These are phyloP conservation scores for Calycopis cecrops DNA, from an alignment of 1,140 invertebrate genomes.

Conservation along the genomic window DNA sequence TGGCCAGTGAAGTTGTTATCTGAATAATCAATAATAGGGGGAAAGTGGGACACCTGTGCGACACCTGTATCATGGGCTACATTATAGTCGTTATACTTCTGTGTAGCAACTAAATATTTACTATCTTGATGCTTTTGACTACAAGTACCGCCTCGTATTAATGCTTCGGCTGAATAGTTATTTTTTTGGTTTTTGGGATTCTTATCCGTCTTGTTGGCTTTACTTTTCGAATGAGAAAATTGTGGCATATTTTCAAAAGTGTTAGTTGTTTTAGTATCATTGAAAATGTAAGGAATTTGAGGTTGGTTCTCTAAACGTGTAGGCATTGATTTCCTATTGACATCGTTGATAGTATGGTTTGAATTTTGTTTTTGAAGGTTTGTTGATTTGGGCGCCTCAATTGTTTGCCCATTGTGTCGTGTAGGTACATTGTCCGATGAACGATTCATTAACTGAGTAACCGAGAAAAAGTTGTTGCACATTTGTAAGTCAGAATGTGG, in stretches of 20 bases:
- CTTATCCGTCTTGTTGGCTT: slow-evolving; percentile 56
- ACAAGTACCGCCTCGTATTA: slow-evolving; percentile 56
- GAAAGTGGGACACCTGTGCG: slow-evolving; percentile 66
- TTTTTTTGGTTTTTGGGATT: slow-evolving; percentile 58
- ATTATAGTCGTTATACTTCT: slow-evolving; percentile 60
- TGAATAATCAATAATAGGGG: slow-evolving; percentile 60
- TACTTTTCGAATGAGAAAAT: slow-evolving; percentile 48
- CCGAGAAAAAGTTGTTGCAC: slow-evolving; percentile 62
- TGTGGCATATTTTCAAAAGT: slow-evolving; percentile 48
- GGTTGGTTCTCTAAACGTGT: slow-evolving; percentile 44
- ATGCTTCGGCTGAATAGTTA: slow-evolving; percentile 64
- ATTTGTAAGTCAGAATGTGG: slow-evolving; percentile 52
- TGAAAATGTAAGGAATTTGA: slow-evolving; percentile 56
- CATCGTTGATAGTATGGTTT: slow-evolving; percentile 40
- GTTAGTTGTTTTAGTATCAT: slow-evolving; percentile 47
- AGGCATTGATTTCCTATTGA: slow-evolving; percentile 41
- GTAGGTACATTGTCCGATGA: slow-evolving; percentile 51
- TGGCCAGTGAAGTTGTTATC: slow-evolving; percentile 59
- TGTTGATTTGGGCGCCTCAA: slow-evolving; percentile 40
- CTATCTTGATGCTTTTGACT: slow-evolving; percentile 54
- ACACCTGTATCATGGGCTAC: slow-evolving; percentile 49
- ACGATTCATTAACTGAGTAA: slow-evolving; percentile 68
- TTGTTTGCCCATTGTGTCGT: slow-evolving; percentile 41
- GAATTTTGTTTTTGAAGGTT: slow-evolving; percentile 43
- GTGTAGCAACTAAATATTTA: slow-evolving; percentile 50